Conservation (phyloP, 2,888 invertebrate genomes). For the Stramonita haemastoma region DNA sequence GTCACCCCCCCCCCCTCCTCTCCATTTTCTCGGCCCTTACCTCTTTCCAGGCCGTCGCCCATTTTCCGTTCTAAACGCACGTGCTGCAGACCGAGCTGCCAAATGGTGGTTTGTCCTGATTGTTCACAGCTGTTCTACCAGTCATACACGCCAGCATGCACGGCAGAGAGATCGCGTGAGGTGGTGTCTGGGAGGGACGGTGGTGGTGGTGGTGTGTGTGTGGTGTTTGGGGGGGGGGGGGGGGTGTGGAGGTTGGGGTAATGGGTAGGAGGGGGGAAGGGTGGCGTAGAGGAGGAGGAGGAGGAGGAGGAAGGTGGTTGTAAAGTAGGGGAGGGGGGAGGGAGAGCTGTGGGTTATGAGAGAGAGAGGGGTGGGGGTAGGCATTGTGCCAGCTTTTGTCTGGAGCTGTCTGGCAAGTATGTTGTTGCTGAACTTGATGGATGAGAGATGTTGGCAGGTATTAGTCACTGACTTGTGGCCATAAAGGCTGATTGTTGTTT, state of each 20-base stretch:
- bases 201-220: neutral
- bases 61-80: neutral
- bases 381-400: conserved; percentile 23
- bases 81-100: neutral
- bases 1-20: neutral
- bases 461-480: too few relatives aligned
- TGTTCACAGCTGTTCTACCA: conserved; percentile 16
- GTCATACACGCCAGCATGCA: neutral
- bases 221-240: neutral
- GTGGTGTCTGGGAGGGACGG: neutral
- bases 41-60: neutral
- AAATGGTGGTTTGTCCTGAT: conserved; percentile 24
- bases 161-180: neutral
- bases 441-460: conserved; percentile 1
- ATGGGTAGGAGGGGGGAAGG: neutral
- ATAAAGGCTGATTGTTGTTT: neutral
- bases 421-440: conserved; percentile 1
- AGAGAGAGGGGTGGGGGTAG: conserved; percentile 10
- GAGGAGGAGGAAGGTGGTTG: neutral
- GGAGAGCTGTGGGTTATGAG: neutral
- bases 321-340: neutral
- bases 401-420: neutral
- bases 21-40: too few relatives aligned
- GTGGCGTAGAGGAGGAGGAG: neutral
- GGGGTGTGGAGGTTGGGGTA: neutral